Percentiles rank a stretch among this genome's conserved stretches.
These are phyloP conservation scores for Morinoia aosen DNA, from an alignment of 2,888 invertebrate species.

Conservation along the genomic window DNA sequence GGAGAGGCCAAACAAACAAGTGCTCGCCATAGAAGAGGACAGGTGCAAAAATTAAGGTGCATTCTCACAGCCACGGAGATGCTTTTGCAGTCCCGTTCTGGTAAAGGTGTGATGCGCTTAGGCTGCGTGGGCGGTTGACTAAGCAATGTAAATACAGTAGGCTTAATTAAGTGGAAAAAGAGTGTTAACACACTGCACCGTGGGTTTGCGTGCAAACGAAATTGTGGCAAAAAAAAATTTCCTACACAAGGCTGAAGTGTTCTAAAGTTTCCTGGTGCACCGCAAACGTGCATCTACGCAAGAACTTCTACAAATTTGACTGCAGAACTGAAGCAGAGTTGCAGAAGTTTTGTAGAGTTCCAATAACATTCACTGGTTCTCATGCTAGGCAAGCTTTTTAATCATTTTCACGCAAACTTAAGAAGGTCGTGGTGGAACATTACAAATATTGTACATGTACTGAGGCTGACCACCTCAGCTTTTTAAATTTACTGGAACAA, in stretches of 20 bases:
- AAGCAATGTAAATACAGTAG: not conserved
- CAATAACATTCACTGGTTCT: not conserved
- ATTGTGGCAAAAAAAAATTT: not conserved
- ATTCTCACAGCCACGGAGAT: not conserved
- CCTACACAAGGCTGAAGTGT: not conserved
- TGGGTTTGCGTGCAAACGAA: not conserved
- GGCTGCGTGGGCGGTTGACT: not conserved
- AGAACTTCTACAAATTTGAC: too few relatives aligned
- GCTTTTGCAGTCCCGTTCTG: not conserved
- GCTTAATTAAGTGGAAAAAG: not conserved
- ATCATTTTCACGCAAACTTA: not conserved
- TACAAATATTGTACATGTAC: not conserved
- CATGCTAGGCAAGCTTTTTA: not conserved
- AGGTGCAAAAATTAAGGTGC: not conserved
- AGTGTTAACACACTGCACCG: not conserved
- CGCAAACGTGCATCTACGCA: too few relatives aligned
- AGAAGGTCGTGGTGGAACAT: not conserved
- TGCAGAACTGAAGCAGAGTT: not conserved
- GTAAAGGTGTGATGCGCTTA: not conserved
- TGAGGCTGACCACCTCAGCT: not conserved
- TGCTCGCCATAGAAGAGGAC: not conserved
- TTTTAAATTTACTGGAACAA: not conserved
- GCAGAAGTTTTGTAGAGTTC: not conserved
- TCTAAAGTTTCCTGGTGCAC: not conserved
- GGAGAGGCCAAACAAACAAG: not conserved